A percentile compares a stretch with the other conserved stretches of the same genome.
phyloP scores from a whole-genome alignment of 2,888 invertebrate genomes.

The Mesorhabditis spiculigera region DNA sequence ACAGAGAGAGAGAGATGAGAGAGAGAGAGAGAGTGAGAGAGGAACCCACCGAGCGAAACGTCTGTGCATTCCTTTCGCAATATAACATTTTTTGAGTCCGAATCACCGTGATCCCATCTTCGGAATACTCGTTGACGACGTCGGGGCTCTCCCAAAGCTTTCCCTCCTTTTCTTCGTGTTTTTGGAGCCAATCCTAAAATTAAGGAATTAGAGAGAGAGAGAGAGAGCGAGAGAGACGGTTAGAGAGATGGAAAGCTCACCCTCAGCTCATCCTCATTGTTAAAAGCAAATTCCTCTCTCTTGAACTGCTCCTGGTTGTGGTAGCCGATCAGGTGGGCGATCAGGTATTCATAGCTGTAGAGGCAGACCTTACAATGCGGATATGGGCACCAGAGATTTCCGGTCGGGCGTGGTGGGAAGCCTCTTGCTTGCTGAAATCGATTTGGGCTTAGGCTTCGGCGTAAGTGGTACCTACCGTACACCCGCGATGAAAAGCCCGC shows the following conservation, averaged over 20 bases:
- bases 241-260: neutral
- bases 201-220: neutral
- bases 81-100: neutral
- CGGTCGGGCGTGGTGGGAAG: neutral
- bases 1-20: too few relatives aligned
- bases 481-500: neutral
- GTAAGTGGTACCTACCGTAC: neutral
- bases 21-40: too few relatives aligned
- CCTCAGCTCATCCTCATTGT: constrained; percentile 3
- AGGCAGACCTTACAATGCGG: constrained; percentile 4
- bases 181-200: neutral
- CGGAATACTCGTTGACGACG: neutral
- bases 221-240: neutral
- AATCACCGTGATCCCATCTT: neutral
- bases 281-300: constrained; percentile 1
- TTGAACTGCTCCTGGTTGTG: constrained; percentile 2
- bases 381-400: constrained; percentile 4
- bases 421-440: constrained; percentile 3
- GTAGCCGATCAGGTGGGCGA: constrained; percentile 5
- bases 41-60: neutral
- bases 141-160: neutral
- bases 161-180: constrained; percentile 4
- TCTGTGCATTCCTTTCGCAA: neutral
- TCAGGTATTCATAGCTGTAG: constrained; percentile 1
- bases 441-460: neutral